Evolutionary conservation across 1,140 invertebrate genomes (phyloP).

Genomic region (Temnothorax curvispinosus): DNA sequence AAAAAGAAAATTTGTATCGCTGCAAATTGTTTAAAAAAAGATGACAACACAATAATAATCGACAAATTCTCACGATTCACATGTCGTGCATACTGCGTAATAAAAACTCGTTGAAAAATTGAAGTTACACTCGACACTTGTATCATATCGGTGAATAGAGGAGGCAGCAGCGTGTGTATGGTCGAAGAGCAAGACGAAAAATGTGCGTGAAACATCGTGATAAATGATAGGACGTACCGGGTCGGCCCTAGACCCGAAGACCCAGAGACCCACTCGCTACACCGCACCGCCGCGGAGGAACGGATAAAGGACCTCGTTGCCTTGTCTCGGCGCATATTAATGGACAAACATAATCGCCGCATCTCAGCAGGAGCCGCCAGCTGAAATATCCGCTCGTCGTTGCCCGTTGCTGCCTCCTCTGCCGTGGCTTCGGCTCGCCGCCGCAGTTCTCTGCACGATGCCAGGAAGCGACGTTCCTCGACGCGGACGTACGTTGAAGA

Average conservation of each 20-base stretch:
- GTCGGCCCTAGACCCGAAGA: constrained; percentile 81
- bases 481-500: constrained; percentile 24
- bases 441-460: constrained; percentile 72
- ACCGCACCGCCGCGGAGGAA: constrained; percentile 67
- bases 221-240: constrained; percentile 82
- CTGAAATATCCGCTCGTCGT: constrained; percentile 76
- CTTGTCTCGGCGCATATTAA: constrained; percentile 85
- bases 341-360: constrained; percentile 84
- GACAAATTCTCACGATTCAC: constrained; percentile 49
- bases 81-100: not conserved
- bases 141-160: not conserved
- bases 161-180: not conserved
- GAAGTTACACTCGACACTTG: not conserved
- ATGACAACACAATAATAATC: constrained; percentile 17
- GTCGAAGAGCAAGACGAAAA: constrained; percentile 66
- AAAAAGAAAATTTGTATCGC: not conserved
- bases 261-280: constrained; percentile 81
- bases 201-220: constrained; percentile 79
- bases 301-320: constrained; percentile 78
- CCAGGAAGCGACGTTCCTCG: constrained; percentile 73
- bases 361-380: constrained; percentile 82
- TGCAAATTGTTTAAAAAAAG: not conserved
- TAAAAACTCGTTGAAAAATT: not conserved
- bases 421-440: constrained; percentile 53
- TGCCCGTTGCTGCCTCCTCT: constrained; percentile 66